Evolutionary conservation across 2,113 vertebrate genomes (phyloP).

Genomic region (Xenotilapia longispinis): DNA sequence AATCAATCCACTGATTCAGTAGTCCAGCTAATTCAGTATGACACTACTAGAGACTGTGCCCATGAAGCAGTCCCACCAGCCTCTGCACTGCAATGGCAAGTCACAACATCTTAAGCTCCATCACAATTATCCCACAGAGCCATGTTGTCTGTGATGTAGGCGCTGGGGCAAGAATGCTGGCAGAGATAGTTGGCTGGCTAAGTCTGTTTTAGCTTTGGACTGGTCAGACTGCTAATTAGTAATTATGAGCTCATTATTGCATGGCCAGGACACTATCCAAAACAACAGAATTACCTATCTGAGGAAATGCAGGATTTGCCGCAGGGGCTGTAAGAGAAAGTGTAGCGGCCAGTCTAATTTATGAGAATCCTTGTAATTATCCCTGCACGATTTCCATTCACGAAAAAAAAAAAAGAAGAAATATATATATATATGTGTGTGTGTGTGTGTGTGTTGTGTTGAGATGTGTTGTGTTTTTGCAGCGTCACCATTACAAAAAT

Average conservation of each 20-base stretch:
- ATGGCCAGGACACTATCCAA: neutral
- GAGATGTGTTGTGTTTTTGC: neutral
- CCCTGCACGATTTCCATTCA: neutral
- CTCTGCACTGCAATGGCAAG: neutral
- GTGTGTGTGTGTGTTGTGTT: neutral
- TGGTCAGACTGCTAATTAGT: constrained; percentile 24
- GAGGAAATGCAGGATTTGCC: neutral
- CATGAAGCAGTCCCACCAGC: neutral
- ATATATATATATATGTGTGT: neutral
- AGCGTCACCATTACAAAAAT: neutral
- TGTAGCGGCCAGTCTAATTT: neutral
- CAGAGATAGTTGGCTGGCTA: neutral
- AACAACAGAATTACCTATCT: neutral
- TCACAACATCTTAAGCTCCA: neutral
- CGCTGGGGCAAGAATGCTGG: neutral
- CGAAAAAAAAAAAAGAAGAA: accelerated
- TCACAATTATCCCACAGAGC: neutral
- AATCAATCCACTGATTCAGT: neutral
- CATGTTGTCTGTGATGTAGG: neutral
- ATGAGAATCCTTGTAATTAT: neutral
- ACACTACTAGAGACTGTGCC: neutral
- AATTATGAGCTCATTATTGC: constrained; percentile 31
- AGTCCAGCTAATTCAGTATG: neutral
- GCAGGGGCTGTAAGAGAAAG: neutral
- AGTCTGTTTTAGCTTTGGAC: constrained; percentile 7